phyloP scores from a whole-genome alignment of 2,113 vertebrate genomes.

The Marmota monax region DNA sequence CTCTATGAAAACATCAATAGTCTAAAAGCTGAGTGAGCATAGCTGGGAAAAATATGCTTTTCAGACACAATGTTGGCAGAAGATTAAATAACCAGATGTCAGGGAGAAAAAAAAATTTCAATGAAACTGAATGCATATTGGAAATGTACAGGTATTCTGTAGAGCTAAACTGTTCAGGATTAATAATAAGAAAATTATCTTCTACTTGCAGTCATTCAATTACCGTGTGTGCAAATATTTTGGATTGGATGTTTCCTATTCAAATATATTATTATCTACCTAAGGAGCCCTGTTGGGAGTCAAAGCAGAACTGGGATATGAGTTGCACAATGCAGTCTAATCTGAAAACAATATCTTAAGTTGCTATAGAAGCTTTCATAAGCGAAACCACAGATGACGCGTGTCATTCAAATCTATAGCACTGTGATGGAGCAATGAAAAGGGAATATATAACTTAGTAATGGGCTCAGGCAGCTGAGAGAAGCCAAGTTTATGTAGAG shows the following conservation, averaged over 20 bases:
- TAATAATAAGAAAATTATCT: constrained; percentile 88
- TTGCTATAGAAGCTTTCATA: constrained; percentile 79
- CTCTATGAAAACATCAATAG: constrained; percentile 88
- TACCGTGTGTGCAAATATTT: constrained; percentile 85
- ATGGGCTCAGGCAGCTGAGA: constrained; percentile 66
- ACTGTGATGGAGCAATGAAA: constrained; percentile 70
- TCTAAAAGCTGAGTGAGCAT: constrained; percentile 85
- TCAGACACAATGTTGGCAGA: constrained; percentile 84
- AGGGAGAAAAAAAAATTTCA: constrained; percentile 77
- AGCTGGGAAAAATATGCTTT: constrained; percentile 83
- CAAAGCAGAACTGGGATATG: constrained; percentile 76
- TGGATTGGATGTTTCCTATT: constrained; percentile 79
- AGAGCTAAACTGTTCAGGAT: constrained; percentile 82
- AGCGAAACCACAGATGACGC: constrained; percentile 73
- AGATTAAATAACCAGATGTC: constrained; percentile 87
- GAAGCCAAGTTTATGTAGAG: constrained; percentile 72
- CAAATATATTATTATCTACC: constrained; percentile 80
- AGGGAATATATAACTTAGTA: constrained; percentile 69
- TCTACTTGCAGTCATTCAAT: constrained; percentile 85
- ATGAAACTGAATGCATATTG: constrained; percentile 81
- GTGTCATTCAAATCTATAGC: constrained; percentile 71
- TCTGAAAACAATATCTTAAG: constrained; percentile 77
- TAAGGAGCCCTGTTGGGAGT: constrained; percentile 72
- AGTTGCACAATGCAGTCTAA: constrained; percentile 67
- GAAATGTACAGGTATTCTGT: constrained; percentile 81